Conservation (phyloP, 2,113 vertebrate genomes). For the Ptilorrhoa leucosticta region DNA sequence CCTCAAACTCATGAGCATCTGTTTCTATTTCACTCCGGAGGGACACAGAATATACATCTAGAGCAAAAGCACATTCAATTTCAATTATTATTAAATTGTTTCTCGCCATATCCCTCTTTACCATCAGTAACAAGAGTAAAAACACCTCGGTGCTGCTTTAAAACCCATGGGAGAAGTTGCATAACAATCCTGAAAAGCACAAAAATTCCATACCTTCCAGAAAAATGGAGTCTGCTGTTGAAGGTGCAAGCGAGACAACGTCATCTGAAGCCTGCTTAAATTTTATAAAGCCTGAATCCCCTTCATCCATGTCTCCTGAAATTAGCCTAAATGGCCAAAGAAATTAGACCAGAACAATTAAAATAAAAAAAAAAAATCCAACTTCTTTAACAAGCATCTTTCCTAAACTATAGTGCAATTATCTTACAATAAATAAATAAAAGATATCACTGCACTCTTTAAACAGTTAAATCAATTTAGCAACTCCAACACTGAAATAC, state of each 20-base stretch:
- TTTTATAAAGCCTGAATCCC: constrained; percentile 76
- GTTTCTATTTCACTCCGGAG: constrained; percentile 84
- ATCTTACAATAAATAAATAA: not conserved
- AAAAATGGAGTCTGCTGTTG: constrained; percentile 81
- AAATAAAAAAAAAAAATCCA: not conserved
- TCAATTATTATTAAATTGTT: not conserved
- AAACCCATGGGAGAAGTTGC: not conserved
- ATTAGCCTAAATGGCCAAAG: constrained; percentile 73
- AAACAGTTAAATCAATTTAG: not conserved
- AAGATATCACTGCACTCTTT: not conserved
- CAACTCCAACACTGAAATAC: not conserved
- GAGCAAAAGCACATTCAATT: not conserved
- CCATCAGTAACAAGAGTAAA: not conserved
- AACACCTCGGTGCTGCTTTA: not conserved
- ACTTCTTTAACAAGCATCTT: not conserved
- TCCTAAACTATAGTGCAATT: not conserved
- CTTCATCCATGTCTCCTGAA: constrained; percentile 93
- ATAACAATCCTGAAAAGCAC: not conserved
- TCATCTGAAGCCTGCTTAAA: constrained; percentile 83
- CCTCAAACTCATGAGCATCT: constrained; percentile 88
- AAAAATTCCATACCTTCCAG: constrained; percentile 82
- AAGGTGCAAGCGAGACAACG: constrained; percentile 77
- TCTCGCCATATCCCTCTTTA: not conserved
- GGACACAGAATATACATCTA: constrained; percentile 80
- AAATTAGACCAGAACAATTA: not conserved